Evolutionary conservation across 2,888 invertebrate species (phyloP).

Genomic region (Globia sparganii): DNA sequence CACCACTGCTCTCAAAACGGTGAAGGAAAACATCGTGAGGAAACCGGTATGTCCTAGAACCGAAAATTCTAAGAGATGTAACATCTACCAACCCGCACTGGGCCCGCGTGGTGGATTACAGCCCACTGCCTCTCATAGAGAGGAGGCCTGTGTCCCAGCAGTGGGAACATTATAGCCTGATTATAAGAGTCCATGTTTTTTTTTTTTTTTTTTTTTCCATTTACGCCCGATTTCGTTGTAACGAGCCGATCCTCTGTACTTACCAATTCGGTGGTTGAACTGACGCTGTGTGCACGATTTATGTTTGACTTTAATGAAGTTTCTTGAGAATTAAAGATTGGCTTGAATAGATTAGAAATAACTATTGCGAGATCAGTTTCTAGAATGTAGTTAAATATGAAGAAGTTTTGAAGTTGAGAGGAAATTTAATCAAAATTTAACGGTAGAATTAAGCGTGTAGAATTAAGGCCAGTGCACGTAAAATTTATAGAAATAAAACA

Average conservation of each 20-base stretch:
- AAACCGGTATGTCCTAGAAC: no score
- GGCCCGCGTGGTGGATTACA: no score
- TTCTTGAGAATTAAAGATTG: constrained; percentile 23
- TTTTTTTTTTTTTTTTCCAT: no score
- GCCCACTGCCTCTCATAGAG: no score
- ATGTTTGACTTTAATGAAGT: constrained; percentile 10
- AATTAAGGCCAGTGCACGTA: background rate
- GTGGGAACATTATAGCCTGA: no score
- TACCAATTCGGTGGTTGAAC: background rate
- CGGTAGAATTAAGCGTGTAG: background rate
- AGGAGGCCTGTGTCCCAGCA: no score
- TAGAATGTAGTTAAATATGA: background rate
- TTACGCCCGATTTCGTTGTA: background rate
- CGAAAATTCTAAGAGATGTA: no score
- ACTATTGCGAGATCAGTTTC: background rate
- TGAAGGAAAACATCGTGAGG: no score
- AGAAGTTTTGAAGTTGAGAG: background rate
- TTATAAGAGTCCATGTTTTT: no score
- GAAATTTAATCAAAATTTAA: background rate
- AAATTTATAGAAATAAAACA: background rate
- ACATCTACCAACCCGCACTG: no score
- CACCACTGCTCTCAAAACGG: no score
- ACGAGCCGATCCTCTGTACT: background rate
- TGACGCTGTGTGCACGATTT: constrained; percentile 31
- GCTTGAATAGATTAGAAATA: constrained; percentile 28